Conservation (phyloP, 1,140 invertebrate genomes). For the Hermetia illucens region DNA sequence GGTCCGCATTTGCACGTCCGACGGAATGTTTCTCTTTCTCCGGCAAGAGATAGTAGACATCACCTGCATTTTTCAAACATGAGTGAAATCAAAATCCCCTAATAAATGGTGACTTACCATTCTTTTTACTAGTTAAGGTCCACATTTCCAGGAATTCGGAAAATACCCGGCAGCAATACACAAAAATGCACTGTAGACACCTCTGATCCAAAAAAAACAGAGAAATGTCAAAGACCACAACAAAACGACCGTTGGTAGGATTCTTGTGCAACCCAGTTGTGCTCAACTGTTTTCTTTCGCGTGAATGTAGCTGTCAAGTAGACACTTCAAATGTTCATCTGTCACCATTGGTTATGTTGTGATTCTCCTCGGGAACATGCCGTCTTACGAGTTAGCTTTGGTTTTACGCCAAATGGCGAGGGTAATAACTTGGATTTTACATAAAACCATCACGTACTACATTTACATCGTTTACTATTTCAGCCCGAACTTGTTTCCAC, state of each 20-base stretch:
- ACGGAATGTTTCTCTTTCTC: conserved; percentile 14
- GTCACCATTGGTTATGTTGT: no score
- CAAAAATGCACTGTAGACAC: background rate
- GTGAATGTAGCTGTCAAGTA: no score
- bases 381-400: conserved; percentile 47
- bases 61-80: no score
- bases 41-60: conserved; percentile 16
- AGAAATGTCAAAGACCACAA: background rate
- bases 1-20: conserved; percentile 21
- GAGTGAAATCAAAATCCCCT: no score
- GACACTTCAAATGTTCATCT: no score
- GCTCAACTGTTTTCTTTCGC: no score
- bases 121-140: background rate
- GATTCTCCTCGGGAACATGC: no score
- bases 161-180: background rate
- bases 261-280: background rate
- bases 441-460: conserved; percentile 12
- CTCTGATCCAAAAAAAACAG: background rate
- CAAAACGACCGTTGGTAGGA: background rate
- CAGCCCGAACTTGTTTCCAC: conserved; percentile 47
- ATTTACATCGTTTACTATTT: conserved; percentile 14
- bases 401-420: conserved; percentile 42
- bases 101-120: no score
- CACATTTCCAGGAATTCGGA: background rate
- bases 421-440: conserved; percentile 15